Conservation (phyloP, 1,140 invertebrate species). For the Nilaparvata lugens region DNA sequence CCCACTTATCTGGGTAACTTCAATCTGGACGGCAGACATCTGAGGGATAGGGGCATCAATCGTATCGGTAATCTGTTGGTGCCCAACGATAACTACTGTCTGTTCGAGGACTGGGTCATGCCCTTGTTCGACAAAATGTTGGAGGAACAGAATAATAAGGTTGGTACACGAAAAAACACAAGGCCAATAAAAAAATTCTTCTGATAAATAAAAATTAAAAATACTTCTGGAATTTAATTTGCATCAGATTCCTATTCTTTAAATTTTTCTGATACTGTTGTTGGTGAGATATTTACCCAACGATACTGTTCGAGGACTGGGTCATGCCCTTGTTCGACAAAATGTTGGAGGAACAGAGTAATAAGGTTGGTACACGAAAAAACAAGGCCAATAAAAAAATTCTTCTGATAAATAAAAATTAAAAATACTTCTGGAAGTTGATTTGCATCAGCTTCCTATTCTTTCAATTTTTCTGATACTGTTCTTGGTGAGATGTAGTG, state of each 20-base stretch:
- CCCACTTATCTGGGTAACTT: constrained; percentile 92
- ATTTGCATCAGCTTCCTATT: background rate
- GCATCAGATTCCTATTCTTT: too few relatives aligned
- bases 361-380: constrained; percentile 38
- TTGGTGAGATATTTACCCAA: constrained; percentile 98
- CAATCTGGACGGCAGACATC: constrained; percentile 61
- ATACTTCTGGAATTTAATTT: background rate
- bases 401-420: constrained; percentile 9
- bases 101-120: constrained; percentile 97
- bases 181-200: constrained; percentile 6
- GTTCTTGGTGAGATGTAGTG: too few relatives aligned
- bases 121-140: constrained; percentile 90
- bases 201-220: constrained; percentile 5
- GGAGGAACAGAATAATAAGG: constrained; percentile 70
- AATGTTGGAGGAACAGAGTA: constrained; percentile 83
- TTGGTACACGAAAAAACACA: constrained; percentile 28
- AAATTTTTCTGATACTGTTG: too few relatives aligned
- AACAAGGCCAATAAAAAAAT: constrained; percentile 5
- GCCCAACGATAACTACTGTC: constrained; percentile 97
- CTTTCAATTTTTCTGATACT: too few relatives aligned
- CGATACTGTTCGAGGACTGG: constrained; percentile 97
- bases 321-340: constrained; percentile 87
- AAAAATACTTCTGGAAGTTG: background rate
- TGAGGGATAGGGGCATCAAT: constrained; percentile 87
- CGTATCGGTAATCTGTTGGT: constrained; percentile 95